Evolutionary conservation across 64 coral and sea anemone species (phyloP), one percentile per base, ranked within the genome.

Genomic region (Dendronephthya gigantea): DNA sequence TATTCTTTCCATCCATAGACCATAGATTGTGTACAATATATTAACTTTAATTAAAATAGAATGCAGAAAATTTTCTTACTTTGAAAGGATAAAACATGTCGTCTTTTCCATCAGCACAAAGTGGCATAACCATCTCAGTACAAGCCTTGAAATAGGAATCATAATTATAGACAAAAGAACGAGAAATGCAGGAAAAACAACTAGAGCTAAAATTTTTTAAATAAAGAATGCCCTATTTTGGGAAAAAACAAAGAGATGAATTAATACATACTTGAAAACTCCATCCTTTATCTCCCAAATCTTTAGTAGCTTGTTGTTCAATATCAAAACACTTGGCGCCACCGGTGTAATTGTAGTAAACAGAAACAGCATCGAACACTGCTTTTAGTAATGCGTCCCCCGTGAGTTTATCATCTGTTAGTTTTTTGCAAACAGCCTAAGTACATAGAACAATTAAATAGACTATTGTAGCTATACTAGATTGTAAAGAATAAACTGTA

Each of bases 121-220:
- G 50, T 23, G 94, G 94, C 94, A 97, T 97, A 40, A 89, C 94
- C 94, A 97, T 97, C 55, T 97, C 94, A 47, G 94, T 91, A 68
- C 94, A 97, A 5, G 94, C 91, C 94, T 97, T 37, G 19, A 74
- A 45, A 65, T 27, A 28, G 35, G 9, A 19, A 83, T 4, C n/a
- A 50, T 48, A 23, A 37, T 39, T n/a, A n/a, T n/a, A n/a, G n/a
- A n/a, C 13, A 2, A 17, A 49, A 4, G 15, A 48, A 37, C 28
- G 66, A 65, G 25, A 36, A 36, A 4, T 35, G n/a, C n/a, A n/a
- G n/a, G n/a, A n/a, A n/a, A 29, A 35, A 79, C 9, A 79, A 79
- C 72, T 17, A 79, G 37, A 79, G 0, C 36, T 1, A 79, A 4
- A 45, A 23, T 15, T 27, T 6, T 2, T 5, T 7, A 11, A 62